These are phyloP conservation scores for Petrophora chlorosata DNA, from an alignment of 2,888 invertebrate genomes.

Conservation along the genomic window DNA sequence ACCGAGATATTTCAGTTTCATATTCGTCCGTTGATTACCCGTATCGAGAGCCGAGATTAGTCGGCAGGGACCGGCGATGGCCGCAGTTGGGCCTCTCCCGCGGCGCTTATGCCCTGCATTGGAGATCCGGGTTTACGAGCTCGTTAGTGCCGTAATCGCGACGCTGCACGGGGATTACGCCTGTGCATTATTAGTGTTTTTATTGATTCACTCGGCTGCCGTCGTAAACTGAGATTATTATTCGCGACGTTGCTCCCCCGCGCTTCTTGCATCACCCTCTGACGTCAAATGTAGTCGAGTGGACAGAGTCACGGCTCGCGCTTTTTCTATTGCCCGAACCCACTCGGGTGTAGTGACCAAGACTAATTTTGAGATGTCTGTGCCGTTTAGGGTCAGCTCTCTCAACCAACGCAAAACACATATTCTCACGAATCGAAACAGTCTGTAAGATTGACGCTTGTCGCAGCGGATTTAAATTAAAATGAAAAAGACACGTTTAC, in stretches of 20 bases:
- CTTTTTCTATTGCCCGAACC: neutral
- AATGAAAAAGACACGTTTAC: too few relatives aligned
- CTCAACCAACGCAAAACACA: too few relatives aligned
- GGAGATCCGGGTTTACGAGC: conserved; percentile 81
- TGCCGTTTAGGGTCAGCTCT: too few relatives aligned
- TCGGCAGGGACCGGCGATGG: neutral
- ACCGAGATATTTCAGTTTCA: conserved; percentile 33
- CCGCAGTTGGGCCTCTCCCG: conserved; percentile 35
- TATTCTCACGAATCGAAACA: too few relatives aligned
- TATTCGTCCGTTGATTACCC: conserved; percentile 21
- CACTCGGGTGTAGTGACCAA: too few relatives aligned
- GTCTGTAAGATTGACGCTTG: too few relatives aligned
- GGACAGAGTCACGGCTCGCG: conserved; percentile 2
- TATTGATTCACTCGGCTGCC: conserved; percentile 83
- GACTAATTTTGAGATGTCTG: too few relatives aligned
- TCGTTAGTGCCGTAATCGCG: conserved; percentile 82
- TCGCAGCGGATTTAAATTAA: too few relatives aligned
- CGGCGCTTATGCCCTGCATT: conserved; percentile 70
- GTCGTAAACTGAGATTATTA: conserved; percentile 84
- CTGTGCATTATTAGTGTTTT: conserved; percentile 84
- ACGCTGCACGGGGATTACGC: conserved; percentile 80
- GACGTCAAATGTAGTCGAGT: conserved; percentile 31
- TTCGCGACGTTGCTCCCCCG: conserved; percentile 70
- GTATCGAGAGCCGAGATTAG: conserved; percentile 28
- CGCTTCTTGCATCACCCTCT: conserved; percentile 43